Conservation (phyloP, 2,888 invertebrate species). For the Caenorhabditis wallacei region DNA sequence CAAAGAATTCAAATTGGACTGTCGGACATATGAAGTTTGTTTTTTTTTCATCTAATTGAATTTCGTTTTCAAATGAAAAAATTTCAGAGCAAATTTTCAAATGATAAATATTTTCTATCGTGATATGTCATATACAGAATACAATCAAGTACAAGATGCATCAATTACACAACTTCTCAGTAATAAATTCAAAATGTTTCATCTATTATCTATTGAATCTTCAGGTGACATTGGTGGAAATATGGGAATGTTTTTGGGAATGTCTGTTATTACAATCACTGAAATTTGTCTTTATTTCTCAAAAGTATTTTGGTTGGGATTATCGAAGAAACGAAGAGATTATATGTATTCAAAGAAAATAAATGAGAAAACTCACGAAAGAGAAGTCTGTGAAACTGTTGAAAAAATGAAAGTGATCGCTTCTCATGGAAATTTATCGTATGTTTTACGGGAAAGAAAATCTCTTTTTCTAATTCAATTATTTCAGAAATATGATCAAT, state of each 20-base stretch:
- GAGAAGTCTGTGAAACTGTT: constrained; percentile 60
- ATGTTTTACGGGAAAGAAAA: neutral
- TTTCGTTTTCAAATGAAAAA: neutral
- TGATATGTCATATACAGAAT: constrained; percentile 79
- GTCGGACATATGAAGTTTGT: constrained; percentile 65
- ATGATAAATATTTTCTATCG: constrained; percentile 77
- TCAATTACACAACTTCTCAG: constrained; percentile 72
- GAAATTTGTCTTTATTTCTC: constrained; percentile 79
- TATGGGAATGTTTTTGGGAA: constrained; percentile 83
- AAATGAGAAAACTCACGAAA: constrained; percentile 64
- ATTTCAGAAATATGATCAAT: constrained; percentile 20
- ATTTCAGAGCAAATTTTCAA: constrained; percentile 71
- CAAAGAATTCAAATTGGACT: constrained; percentile 67
- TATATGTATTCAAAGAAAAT: constrained; percentile 74
- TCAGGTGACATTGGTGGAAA: constrained; percentile 82
- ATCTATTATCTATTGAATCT: neutral
- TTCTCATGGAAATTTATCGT: constrained; percentile 47
- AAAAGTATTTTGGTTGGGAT: constrained; percentile 80
- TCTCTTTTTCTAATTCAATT: neutral
- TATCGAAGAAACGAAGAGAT: constrained; percentile 73
- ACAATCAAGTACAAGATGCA: constrained; percentile 76
- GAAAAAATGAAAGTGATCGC: constrained; percentile 63
- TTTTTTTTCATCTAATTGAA: too few species aligned
- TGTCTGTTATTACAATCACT: constrained; percentile 80
- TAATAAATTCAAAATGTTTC: neutral